phyloP scores from a whole-genome alignment of 2,888 invertebrate species.

The Trypoxylon attenuatum region DNA sequence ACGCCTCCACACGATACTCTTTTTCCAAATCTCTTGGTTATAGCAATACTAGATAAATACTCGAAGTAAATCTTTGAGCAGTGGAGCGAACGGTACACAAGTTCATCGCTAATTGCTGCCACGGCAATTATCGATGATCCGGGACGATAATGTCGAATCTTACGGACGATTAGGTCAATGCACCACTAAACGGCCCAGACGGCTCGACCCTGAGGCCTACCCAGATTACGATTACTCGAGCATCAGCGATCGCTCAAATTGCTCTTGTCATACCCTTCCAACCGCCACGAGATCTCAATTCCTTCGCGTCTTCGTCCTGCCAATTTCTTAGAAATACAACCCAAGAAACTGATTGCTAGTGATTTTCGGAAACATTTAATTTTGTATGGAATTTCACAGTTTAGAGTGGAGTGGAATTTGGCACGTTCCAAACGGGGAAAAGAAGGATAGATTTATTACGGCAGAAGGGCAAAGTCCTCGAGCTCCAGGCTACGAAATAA shows the following conservation, averaged over 20 bases:
- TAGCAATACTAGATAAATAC: no score
- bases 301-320: no score
- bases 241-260: conserved; percentile 25
- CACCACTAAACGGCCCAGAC: conserved; percentile 24
- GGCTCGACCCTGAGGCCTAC: conserved; percentile 15
- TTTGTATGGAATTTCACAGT: no score
- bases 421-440: no score
- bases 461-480: not conserved
- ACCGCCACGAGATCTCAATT: no score
- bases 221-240: conserved; percentile 37
- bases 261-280: conserved; percentile 4
- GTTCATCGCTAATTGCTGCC: conserved; percentile 33
- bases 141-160: conserved; percentile 26
- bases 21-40: no score
- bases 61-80: not conserved
- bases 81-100: not conserved
- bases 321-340: no score
- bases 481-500: conserved; percentile 24
- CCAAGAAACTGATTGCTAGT: no score
- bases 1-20: conserved; percentile 5
- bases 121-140: conserved; percentile 43
- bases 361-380: no score
- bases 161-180: conserved; percentile 42
- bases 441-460: conserved; percentile 20
- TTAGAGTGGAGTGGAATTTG: no score